Conservation (phyloP, 1,140 invertebrate genomes). For the Drosophila mayri region DNA sequence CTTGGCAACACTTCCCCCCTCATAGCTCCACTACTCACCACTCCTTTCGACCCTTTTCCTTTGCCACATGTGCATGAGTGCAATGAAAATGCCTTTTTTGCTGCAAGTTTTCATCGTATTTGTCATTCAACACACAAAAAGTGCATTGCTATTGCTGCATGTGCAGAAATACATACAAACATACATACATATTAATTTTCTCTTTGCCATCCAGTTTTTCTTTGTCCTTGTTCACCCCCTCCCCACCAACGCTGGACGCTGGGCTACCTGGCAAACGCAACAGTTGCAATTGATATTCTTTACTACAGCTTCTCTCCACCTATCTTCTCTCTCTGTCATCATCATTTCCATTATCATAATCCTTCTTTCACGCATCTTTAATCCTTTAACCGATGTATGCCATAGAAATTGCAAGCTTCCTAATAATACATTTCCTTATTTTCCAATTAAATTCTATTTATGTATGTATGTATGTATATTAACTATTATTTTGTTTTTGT, state of each 20-base stretch:
- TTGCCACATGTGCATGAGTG: slow-evolving; percentile 10
- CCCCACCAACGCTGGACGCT: slow-evolving; percentile 1
- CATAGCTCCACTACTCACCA: slow-evolving; percentile 1
- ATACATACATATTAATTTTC: slow-evolving; percentile 1
- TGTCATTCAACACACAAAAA: slow-evolving; percentile 29
- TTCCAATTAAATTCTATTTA: not conserved
- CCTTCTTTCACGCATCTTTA: not conserved
- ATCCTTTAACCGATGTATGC: not conserved
- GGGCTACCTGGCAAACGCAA: not conserved
- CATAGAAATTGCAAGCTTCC: not conserved
- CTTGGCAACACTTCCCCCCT: slow-evolving; percentile 11
- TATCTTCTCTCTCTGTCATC: slow-evolving; percentile 1
- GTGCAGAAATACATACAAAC: not conserved
- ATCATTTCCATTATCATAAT: not conserved
- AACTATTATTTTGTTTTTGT: not conserved
- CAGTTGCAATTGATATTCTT: slow-evolving; percentile 38
- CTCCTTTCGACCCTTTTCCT: slow-evolving; percentile 2
- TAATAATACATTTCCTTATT: not conserved
- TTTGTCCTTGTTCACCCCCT: slow-evolving; percentile 6
- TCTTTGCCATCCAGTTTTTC: not conserved
- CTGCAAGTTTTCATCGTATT: slow-evolving; percentile 29
- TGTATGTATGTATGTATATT: not conserved
- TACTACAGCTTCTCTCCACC: slow-evolving; percentile 5
- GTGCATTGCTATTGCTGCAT: slow-evolving; percentile 14
- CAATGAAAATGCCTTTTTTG: slow-evolving; percentile 17